Evolutionary conservation across 1,140 invertebrate species (phyloP).

Genomic region (Coboldia fuscipes): DNA sequence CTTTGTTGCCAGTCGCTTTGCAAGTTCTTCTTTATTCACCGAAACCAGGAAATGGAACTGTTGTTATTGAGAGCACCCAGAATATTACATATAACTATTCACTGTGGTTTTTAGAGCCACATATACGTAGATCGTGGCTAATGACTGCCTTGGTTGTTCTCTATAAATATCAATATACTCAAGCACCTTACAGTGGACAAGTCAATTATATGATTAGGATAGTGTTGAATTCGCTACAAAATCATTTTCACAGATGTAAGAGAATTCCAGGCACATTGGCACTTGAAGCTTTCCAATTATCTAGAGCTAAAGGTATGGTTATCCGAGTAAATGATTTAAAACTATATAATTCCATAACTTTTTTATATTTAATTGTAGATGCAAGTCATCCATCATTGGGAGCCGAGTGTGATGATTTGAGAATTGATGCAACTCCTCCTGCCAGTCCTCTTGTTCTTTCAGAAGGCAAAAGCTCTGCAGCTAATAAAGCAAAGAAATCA

Average conservation of each 20-base stretch:
- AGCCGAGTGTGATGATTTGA: conserved; percentile 30
- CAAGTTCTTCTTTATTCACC: conserved; percentile 75
- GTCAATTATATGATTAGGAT: conserved; percentile 68
- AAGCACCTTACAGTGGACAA: conserved; percentile 54
- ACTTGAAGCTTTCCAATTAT: conserved; percentile 30
- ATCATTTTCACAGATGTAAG: conserved; percentile 72
- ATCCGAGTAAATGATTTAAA: no score
- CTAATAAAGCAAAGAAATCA: conserved; percentile 13
- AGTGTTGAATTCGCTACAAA: conserved; percentile 82
- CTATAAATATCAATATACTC: conserved; percentile 93
- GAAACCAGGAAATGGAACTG: conserved; percentile 27
- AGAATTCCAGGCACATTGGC: conserved; percentile 50
- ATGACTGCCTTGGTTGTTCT: conserved; percentile 82
- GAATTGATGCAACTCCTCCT: conserved; percentile 17
- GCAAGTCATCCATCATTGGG: conserved; percentile 52
- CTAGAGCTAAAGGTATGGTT: conserved; percentile 43
- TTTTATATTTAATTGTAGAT: conserved; percentile 27
- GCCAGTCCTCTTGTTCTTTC: conserved; percentile 20
- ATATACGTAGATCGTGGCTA: conserved; percentile 76
- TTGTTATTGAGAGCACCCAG: conserved; percentile 12
- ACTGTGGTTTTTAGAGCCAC: conserved; percentile 68
- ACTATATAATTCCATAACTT: not conserved
- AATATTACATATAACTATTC: conserved; percentile 39
- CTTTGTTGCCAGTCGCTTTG: conserved; percentile 65
- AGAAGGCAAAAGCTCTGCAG: conserved; percentile 13